These are phyloP conservation scores for Thunnus albacares DNA, from an alignment of 2,797 vertebrate species.

Conservation along the genomic window DNA sequence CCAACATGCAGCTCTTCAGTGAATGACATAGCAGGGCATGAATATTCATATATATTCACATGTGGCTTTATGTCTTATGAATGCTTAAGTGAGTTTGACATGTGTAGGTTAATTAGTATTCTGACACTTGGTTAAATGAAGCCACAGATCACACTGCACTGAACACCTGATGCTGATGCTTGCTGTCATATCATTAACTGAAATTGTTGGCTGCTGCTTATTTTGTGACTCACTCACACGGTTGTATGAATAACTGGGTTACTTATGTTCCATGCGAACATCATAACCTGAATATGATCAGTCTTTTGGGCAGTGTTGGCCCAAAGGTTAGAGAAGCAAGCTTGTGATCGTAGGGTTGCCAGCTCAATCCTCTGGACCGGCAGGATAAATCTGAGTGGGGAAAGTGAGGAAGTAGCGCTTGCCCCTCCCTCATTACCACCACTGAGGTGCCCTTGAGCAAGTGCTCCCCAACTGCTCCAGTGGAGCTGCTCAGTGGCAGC, in stretches of 20 bases:
- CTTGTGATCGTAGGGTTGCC: no score
- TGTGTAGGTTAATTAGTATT: neutral
- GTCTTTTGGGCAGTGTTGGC: no score
- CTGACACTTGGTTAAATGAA: neutral
- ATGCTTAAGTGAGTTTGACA: neutral
- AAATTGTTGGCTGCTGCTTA: neutral
- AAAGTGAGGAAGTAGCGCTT: no score
- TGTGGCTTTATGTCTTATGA: neutral
- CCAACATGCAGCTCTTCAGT: conserved; percentile 1
- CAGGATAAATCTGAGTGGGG: no score
- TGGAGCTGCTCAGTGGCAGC: no score
- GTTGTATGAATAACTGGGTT: neutral
- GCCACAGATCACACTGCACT: neutral
- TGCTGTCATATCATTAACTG: neutral
- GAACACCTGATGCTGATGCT: neutral
- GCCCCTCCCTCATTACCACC: no score
- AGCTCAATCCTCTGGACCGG: no score
- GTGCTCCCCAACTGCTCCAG: no score
- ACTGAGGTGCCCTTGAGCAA: no score
- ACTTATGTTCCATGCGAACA: neutral
- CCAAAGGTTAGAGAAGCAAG: no score
- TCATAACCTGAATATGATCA: neutral
- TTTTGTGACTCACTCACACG: neutral
- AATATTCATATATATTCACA: neutral
- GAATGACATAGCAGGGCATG: conserved; percentile 13